Evolutionary conservation across 2,113 vertebrate genomes (phyloP), one percentile per base, ranked within the genome.

Genomic region (Labrus mixtus): DNA sequence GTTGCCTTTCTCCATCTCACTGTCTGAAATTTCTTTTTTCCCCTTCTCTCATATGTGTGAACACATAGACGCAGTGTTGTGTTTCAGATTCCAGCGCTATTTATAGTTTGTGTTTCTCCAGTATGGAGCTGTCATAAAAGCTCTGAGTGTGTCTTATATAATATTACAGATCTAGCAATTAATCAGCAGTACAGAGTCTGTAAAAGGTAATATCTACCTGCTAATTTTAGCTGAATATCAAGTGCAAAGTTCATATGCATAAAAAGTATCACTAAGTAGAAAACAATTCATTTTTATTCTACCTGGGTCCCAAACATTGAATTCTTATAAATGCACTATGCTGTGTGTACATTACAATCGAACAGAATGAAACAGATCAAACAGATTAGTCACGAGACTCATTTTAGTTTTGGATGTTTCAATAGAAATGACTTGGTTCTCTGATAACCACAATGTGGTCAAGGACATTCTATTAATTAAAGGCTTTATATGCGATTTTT

Each of bases 11-110:
- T 73, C 33, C 63, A 23, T 53, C 15, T 58, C 20, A 73, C 54
- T n/a, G 53, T 60, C 62, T 64, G 22, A 65, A 57, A 68, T 43
- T 10, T 13, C 45, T 48, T 13, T 48, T 17, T 48, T 48, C 15
- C 7, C 46, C 6, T 17, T 17, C 46, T 48, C 46, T 48, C 46
- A 48, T 48, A 48, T 48, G 7, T 48, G 7, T 15, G 16, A 48
- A 17, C 15, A 72, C 62, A 68, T 29, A 73, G 22, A 69, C 68
- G 43, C 48, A 77, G 55, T 46, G 36, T 53, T 66, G 62, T 46
- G 56, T 79, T 81, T 78, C 55, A 59, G 62, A 65, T 45, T 43
- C 63, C 41, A 51, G 20, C 45, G 25, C 79, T 87, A 83, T 87
- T 87, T 73, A 73, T 74, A 83, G 69, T 76, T 53, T 53, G 39